Evolutionary conservation across 2,797 vertebrate species (phyloP).

Genomic region (Tragopan temminckii): DNA sequence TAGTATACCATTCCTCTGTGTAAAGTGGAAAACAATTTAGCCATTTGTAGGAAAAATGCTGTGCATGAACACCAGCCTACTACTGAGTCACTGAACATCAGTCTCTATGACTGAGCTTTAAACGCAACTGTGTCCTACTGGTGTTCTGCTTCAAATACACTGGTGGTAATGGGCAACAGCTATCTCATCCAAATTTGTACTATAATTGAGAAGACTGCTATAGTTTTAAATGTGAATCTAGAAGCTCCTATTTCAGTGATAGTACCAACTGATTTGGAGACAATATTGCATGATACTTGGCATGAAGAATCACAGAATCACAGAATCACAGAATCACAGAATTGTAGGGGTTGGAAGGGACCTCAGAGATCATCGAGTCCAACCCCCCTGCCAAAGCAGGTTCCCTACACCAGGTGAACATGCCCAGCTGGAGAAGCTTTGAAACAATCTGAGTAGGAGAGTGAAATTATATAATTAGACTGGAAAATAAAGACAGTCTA

Average conservation of each 20-base stretch:
- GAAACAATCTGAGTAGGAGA: background rate
- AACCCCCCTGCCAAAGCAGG: too few relatives aligned
- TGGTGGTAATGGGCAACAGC: background rate
- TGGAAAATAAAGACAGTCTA: slow-evolving; percentile 15
- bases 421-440: slow-evolving; percentile 33
- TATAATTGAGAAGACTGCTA: slow-evolving; percentile 25
- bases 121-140: background rate
- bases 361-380: too few relatives aligned
- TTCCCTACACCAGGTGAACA: too few relatives aligned
- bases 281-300: background rate
- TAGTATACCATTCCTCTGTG: background rate
- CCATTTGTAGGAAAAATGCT: background rate
- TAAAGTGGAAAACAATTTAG: background rate
- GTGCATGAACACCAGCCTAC: background rate
- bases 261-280: slow-evolving; percentile 5
- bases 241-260: slow-evolving; percentile 35
- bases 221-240: slow-evolving; percentile 3
- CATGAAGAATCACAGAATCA: too few relatives aligned
- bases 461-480: background rate
- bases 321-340: too few relatives aligned
- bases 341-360: too few relatives aligned
- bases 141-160: slow-evolving; percentile 4
- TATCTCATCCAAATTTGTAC: background rate
- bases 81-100: background rate
- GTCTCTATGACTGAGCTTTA: background rate